These are phyloP conservation scores for Myripristis murdjan DNA, from an alignment of 2,797 vertebrate genomes.

Conservation along the genomic window DNA sequence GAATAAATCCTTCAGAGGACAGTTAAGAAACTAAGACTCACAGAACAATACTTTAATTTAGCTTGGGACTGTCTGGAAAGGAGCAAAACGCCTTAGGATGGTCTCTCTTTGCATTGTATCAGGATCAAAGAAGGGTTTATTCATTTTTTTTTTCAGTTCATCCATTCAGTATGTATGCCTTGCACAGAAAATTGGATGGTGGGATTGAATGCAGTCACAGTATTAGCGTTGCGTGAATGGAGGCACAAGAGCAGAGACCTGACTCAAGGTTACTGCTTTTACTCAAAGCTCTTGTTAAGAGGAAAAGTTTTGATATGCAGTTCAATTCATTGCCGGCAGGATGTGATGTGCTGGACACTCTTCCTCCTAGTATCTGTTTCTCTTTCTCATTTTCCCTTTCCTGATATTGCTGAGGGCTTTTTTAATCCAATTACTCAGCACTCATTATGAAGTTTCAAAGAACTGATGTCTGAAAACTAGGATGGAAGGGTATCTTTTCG, in stretches of 20 bases:
- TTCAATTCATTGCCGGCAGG: constrained; percentile 21
- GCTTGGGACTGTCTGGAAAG: constrained; percentile 22
- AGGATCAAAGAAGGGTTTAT: constrained; percentile 68
- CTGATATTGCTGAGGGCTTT: constrained; percentile 19
- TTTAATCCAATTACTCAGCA: constrained; percentile 45
- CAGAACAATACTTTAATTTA: constrained; percentile 34
- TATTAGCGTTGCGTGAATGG: constrained; percentile 31
- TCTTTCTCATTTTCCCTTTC: neutral
- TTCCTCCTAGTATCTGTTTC: neutral
- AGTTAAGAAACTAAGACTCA: constrained; percentile 36
- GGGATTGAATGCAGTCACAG: constrained; percentile 55
- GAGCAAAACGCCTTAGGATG: constrained; percentile 41
- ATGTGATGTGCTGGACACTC: constrained; percentile 46
- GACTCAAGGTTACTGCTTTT: constrained; percentile 58
- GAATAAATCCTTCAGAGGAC: constrained; percentile 17
- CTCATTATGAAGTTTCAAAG: constrained; percentile 46
- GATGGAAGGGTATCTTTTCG: constrained; percentile 5
- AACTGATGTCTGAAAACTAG: constrained; percentile 6
- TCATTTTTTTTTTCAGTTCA: constrained; percentile 49
- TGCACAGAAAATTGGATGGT: constrained; percentile 57
- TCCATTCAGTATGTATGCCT: constrained; percentile 59
- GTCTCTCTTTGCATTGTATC: constrained; percentile 50
- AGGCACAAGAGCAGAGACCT: constrained; percentile 35
- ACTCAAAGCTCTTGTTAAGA: constrained; percentile 48
- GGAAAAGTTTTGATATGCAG: constrained; percentile 43